Base-by-base conservation (phyloP, 2,113 vertebrate species). In the Xerus inauris region DNA sequence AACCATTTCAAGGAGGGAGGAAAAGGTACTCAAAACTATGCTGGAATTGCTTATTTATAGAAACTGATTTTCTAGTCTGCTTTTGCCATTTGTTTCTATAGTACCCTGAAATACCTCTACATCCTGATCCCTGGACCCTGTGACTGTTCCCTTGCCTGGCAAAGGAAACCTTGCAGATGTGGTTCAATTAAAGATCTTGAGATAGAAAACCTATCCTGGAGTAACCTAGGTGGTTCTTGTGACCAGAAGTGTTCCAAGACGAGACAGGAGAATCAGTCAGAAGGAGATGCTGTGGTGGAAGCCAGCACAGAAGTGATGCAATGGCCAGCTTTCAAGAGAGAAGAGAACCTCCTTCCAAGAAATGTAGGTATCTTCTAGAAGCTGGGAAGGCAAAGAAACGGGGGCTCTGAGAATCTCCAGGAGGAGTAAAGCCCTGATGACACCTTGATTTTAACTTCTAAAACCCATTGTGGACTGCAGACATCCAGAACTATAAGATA, bases 31-130 rank as follows among this genome's bases (percentile, higher is more conserved):
- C 94, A 96, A 91, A 88, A 8, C 3, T 24, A 5, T 24, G 72
- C 94, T 96, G 85, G 77, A 95, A 91, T 98, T 93, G 95, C 75
- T 94, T 54, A 35, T 0, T 71, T 97, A 81, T 87, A 95, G 97
- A 96, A 90, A 85, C 79, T 51, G 72, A 14, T 97, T 94, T 97
- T 97, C 95, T 92, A 89, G 94, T 94, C 94, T 96, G 67, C 30
- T 81, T 75, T 67, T 45, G 26, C 59, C 45, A 76, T 57, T 26
- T 17, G 3, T 57, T 82, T 72, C 49, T 10, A 11, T 20, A 6
- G 32, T 2, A 24, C 28, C 16, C 49, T 30, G 5, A 0, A 24
- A 16, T 5, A 40, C 4, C 16, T 26, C 62, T 28, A 49, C n/a
- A 30, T 40, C 32, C 72, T 42, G n/a, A 17, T 4, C 64, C 69